Evolutionary conservation across 2,797 vertebrate species (phyloP), one percentile per base, ranked within the genome.

Genomic region (Danio kyathit): DNA sequence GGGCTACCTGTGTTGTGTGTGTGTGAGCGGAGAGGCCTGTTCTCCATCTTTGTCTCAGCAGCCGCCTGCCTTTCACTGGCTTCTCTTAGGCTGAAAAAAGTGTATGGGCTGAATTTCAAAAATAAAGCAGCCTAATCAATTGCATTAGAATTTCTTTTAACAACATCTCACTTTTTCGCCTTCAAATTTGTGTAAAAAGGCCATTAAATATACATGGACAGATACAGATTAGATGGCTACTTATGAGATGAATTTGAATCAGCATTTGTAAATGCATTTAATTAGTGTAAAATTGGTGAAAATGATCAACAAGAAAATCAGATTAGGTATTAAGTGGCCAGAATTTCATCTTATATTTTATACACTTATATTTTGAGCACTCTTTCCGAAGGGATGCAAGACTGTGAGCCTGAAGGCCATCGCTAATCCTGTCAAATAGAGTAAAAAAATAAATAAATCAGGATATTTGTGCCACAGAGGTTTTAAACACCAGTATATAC

Each of bases 1-100:
- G 41, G 82, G 86, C 73, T 87, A 85, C 86, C 82, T 86, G 87
- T 69, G 79, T 71, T 73, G 76, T 72, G 66, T 14, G 67, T 29
- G 29, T 29, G 29, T 72, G 67, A 66, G 29, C 46, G 56, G 57
- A 60, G 49, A 49, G 60, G 17, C 74, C 56, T 4, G 16, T 60
- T 64, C 79, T 82, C 14, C 56, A 19, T 61, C 49, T 71, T 67
- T 73, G 69, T 51, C 75, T 82, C 73, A 11, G 9, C 54, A 12
- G 7, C 54, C 54, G 21, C 38, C 66, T 67, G 19, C 43, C n/a
- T 12, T 38, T 21, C 73, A 44, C 29, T 43, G 5, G 12, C 7
- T 65, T 60, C 63, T 52, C 11, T 29, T 6, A 41, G 5, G 9
- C 29, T 5, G 7, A 4, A 41, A 5, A 11, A 29, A 3, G 10